These are phyloP conservation scores for Caretta caretta DNA, from an alignment of 2,113 vertebrate species.

Conservation along the genomic window DNA sequence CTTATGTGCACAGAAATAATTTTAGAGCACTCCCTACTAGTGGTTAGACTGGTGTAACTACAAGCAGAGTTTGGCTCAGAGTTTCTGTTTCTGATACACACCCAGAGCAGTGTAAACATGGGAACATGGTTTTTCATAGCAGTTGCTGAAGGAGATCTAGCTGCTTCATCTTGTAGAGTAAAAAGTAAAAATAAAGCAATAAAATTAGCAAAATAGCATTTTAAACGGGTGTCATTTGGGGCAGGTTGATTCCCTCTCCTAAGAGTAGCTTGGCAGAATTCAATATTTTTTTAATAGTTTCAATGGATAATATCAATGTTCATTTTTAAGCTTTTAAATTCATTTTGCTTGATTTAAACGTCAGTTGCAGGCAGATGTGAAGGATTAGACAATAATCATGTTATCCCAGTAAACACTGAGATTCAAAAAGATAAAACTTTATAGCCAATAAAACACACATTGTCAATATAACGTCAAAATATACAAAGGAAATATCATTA, in stretches of 20 bases:
- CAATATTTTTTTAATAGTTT: neutral
- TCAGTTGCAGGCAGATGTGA: neutral
- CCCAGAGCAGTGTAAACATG: neutral
- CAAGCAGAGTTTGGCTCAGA: neutral
- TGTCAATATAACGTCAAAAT: neutral
- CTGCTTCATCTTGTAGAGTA: neutral
- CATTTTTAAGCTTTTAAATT: neutral
- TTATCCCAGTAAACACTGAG: neutral
- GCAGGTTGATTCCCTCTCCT: neutral
- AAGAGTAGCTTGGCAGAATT: neutral
- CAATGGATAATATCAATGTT: neutral
- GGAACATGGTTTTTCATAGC: neutral
- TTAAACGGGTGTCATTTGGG: neutral
- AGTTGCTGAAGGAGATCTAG: neutral
- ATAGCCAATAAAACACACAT: neutral
- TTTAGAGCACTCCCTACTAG: neutral
- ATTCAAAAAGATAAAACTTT: neutral
- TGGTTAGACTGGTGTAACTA: neutral
- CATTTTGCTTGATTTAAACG: neutral
- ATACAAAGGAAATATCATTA: neutral
- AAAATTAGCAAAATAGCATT: neutral
- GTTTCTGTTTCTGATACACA: neutral
- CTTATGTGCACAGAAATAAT: neutral
- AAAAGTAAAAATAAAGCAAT: neutral
- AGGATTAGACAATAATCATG: neutral